Evolutionary conservation across 2,113 vertebrate species (phyloP), one percentile per base, ranked within the genome.

Genomic region (Brienomyrus longianalis): DNA sequence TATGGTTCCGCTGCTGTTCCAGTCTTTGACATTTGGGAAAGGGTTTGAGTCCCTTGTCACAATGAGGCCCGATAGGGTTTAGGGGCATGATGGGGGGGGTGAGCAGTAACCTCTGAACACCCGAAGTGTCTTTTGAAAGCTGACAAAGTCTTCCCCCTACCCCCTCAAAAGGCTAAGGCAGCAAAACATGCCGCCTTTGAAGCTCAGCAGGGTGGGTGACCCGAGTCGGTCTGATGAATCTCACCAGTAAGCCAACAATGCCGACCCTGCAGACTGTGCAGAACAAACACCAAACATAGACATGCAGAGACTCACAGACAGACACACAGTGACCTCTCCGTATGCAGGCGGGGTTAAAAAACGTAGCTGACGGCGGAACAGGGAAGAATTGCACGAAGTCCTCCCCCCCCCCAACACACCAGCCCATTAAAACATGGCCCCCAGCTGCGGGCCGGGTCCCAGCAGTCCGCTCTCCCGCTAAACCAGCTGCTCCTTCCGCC

Each of bases 401-500:
- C n/a, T n/a, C 90, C 92, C 91, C 89, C 48, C 86, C 91, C 88
- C 93, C 92, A 92, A 92, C 74, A 77, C 92, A 91, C 90, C 48
- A 92, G 91, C 91, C 91, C 90, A 94, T 94, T 94, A 95, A 93
- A 94, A 92, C 48, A 2, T 52, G 92, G 95, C 94, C 90, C 88
- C 31, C 1, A 39, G 90, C 93, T 94, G 94, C 93, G 88, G 88
- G 89, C 90, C 19, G 86, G 92, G 91, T 91, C 90, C 90, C 90
- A 90, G 88, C 88, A 83, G 90, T 91, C 90, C 35, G 87, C 45
- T 92, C 91, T 86, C 94, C 93, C 93, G 94, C 93, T 91, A 92
- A 91, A 91, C 91, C 94, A 95, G 94, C 94, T 95, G 93, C 95
- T 94, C 89, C 93, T 90, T 88, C 90, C 77, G 84, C 59, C 86